Base-by-base conservation (phyloP, 2,797 vertebrate genomes). In the Vultur gryphus region DNA sequence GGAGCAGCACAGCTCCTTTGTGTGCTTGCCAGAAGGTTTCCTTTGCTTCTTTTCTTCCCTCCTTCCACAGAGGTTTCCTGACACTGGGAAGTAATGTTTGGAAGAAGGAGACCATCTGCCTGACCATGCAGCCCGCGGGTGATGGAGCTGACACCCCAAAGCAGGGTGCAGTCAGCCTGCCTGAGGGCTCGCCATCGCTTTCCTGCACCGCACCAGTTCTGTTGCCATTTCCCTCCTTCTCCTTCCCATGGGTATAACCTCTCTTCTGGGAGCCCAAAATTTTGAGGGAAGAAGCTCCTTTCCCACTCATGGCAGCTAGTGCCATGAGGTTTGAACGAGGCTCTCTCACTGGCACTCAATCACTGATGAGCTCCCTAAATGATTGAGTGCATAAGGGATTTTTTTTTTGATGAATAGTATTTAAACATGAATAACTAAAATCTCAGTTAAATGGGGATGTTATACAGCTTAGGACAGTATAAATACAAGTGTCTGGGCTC, bases 381-480 rank as follows among this genome's bases (percentile, higher is more conserved):
- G 31, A 58, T 7, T 1, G 11, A 87, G 33, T 7, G 10, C 39
- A 44, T 31, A 75, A 79, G 59, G 15, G 43, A 21, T 67, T 80
- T 33, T 41, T 72, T 11, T 79, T 76, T 66, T 28, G 2, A 76
- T 87, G 18, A 92, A 35, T 51, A 71, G 15, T 59, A 65, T 87
- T 96, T 87, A 90, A 90, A 62, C 15, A 66, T 64, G 35, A 94
- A 88, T 93, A 89, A 91, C 65, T 87, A 88, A 97, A 95, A 72
- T 39, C 62, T 55, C 81, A 54, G 35, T 73, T 80, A 91, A 95
- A 66, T 51, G 55, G 16, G 25, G 35, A 29, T 73, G 48, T 77
- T 96, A 20, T 43, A 49, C 58, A 46, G 58, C 69, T 84, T 71
- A 86, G 72, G 49, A 69, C 25, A 90, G 26, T 62, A 46, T 35